phyloP scores from a whole-genome alignment of 2,888 invertebrate species.

The Epirrita christyi region DNA sequence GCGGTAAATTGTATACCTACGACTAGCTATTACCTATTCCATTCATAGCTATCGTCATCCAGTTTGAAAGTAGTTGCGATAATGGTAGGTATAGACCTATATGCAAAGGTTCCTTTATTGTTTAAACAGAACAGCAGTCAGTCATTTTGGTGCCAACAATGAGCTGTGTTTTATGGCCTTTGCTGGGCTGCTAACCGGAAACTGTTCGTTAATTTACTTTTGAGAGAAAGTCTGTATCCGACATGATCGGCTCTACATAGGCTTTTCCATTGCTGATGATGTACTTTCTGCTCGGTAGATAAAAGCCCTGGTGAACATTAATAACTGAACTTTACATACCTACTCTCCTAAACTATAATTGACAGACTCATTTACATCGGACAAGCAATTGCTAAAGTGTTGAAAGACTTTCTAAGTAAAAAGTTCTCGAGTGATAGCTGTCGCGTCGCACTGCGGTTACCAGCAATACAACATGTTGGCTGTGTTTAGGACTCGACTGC shows the following conservation, averaged over 20 bases:
- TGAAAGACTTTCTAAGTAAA: conserved; percentile 49
- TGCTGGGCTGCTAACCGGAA: conserved; percentile 2
- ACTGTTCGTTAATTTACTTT: conserved; percentile 7
- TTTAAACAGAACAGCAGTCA: conserved; percentile 17
- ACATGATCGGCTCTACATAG: background rate
- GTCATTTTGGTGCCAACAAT: conserved; percentile 20
- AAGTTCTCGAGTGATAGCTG: conserved; percentile 38
- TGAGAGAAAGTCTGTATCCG: conserved; percentile 7
- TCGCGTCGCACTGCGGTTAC: conserved; percentile 27
- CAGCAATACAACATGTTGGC: conserved; percentile 23
- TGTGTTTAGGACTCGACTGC: too few species aligned
- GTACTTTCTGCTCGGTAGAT: background rate
- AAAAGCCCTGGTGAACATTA: background rate
- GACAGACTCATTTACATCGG: conserved; percentile 22
- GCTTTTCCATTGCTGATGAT: background rate
- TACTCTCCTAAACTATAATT: conserved; percentile 3
- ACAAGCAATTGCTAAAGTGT: conserved; percentile 27
- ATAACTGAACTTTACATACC: background rate
- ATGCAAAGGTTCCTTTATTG: conserved; percentile 18
- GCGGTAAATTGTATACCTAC: conserved; percentile 10
- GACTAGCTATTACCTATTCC: conserved; percentile 10
- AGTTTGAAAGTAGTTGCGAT: conserved; percentile 20
- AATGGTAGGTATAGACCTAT: conserved; percentile 18
- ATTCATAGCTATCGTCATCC: conserved; percentile 20
- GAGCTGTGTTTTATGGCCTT: conserved; percentile 22